These are phyloP conservation scores for Pollenia griseotomentosa DNA, from an alignment of 2,888 invertebrate genomes.

Conservation along the genomic window DNA sequence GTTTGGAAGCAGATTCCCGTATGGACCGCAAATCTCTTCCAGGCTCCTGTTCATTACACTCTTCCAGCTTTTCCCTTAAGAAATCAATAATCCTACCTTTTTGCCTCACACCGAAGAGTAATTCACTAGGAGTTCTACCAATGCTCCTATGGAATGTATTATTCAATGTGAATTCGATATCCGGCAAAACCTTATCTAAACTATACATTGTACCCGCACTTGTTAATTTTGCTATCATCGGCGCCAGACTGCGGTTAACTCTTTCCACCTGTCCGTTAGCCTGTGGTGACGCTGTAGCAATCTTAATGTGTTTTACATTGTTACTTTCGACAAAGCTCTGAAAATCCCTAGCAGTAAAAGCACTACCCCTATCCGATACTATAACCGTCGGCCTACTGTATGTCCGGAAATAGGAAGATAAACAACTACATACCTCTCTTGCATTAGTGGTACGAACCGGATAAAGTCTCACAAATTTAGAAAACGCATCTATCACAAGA, in stretches of 20 bases:
- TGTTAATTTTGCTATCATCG: slow-evolving; percentile 77
- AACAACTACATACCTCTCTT: no score
- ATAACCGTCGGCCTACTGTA: no score
- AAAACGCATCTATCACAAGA: no score
- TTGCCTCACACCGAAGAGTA: no score
- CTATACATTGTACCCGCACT: neutral
- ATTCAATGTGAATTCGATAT: slow-evolving; percentile 8
- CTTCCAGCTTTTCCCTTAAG: neutral
- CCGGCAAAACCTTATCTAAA: slow-evolving; percentile 1
- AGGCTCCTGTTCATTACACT: neutral
- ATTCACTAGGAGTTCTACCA: no score
- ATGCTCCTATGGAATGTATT: neutral
- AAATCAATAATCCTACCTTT: neutral
- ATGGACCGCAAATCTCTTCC: slow-evolving; percentile 25
- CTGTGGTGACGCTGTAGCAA: slow-evolving; percentile 49
- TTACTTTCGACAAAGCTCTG: neutral
- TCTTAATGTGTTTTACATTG: slow-evolving; percentile 43
- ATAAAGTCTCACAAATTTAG: no score
- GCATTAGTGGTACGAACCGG: no score
- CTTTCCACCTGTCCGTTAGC: slow-evolving; percentile 55
- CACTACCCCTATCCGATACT: slow-evolving; percentile 16
- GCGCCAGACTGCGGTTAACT: slow-evolving; percentile 24
- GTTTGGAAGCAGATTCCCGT: slow-evolving; percentile 14
- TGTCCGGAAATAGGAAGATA: no score
- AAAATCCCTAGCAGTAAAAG: slow-evolving; percentile 40